Conservation (phyloP, 1,140 invertebrate genomes). For the Leptinotarsa defecta region DNA sequence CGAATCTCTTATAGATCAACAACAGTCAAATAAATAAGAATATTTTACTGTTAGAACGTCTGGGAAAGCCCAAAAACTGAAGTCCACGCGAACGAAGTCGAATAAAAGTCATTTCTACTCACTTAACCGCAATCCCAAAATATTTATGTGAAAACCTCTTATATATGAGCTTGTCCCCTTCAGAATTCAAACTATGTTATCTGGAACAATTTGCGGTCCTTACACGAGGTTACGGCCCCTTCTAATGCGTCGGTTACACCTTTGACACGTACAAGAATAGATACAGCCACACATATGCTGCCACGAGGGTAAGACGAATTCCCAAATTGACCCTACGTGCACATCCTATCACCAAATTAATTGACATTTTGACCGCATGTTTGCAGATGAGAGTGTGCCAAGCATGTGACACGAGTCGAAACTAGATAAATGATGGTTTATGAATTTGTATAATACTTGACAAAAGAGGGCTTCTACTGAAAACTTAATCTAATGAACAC, state of each 20-base stretch:
- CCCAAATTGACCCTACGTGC: background rate
- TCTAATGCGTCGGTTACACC: conserved; percentile 4
- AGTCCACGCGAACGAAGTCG: too few relatives aligned
- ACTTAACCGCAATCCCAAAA: background rate
- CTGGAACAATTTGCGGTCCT: background rate
- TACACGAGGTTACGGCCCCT: background rate
- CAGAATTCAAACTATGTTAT: background rate
- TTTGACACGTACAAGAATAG: background rate
- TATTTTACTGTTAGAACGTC: too few relatives aligned
- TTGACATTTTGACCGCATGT: conserved; percentile 8
- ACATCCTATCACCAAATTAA: conserved; percentile 8
- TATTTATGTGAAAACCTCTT: background rate
- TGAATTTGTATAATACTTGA: too few relatives aligned
- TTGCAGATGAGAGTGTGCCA: background rate
- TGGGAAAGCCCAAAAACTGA: too few relatives aligned
- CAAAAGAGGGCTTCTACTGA: too few relatives aligned
- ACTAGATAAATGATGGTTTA: background rate
- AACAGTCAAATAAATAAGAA: too few relatives aligned
- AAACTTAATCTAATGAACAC: too few relatives aligned
- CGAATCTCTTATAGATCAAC: too few relatives aligned
- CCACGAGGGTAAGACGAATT: background rate
- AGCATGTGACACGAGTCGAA: background rate
- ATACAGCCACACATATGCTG: background rate
- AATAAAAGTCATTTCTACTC: too few relatives aligned
- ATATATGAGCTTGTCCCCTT: background rate